These are phyloP conservation scores for Leguminivora glycinivorella DNA, from an alignment of 1,140 invertebrate genomes.

Conservation along the genomic window DNA sequence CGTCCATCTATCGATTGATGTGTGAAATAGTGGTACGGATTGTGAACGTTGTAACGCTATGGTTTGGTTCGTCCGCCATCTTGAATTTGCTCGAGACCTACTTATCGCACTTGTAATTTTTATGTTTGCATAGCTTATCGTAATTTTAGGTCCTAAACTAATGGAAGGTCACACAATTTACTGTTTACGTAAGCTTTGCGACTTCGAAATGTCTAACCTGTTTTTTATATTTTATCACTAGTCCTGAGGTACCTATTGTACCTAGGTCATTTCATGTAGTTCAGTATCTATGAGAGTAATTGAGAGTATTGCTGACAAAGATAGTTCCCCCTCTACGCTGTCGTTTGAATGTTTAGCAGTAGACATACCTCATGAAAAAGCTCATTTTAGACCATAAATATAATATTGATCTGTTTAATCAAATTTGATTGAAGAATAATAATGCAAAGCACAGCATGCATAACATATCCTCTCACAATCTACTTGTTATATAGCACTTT, in stretches of 20 bases:
- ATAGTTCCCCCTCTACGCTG: too few relatives aligned
- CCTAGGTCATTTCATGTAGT: background rate
- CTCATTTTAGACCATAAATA: too few relatives aligned
- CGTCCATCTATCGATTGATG: background rate
- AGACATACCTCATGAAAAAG: too few relatives aligned
- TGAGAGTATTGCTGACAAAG: too few relatives aligned
- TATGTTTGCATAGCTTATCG: background rate
- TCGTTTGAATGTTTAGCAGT: too few relatives aligned
- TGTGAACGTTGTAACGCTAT: background rate
- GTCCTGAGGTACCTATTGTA: background rate
- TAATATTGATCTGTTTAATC: too few relatives aligned
- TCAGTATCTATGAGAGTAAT: too few relatives aligned
- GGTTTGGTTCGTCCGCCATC: background rate
- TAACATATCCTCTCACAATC: too few relatives aligned
- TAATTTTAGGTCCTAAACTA: too few relatives aligned
- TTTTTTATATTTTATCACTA: background rate
- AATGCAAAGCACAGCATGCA: too few relatives aligned
- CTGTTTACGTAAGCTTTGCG: background rate
- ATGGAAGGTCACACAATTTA: conserved; percentile 26
- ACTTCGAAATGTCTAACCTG: background rate
- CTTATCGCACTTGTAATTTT: conserved; percentile 9
- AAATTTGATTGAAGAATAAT: too few relatives aligned
- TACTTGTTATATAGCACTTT: too few relatives aligned
- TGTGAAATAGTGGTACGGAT: background rate
- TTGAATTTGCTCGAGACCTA: conserved; percentile 13